Base-by-base conservation (phyloP, 1,140 invertebrate genomes). In the Trachymyrmex cornetzi region DNA sequence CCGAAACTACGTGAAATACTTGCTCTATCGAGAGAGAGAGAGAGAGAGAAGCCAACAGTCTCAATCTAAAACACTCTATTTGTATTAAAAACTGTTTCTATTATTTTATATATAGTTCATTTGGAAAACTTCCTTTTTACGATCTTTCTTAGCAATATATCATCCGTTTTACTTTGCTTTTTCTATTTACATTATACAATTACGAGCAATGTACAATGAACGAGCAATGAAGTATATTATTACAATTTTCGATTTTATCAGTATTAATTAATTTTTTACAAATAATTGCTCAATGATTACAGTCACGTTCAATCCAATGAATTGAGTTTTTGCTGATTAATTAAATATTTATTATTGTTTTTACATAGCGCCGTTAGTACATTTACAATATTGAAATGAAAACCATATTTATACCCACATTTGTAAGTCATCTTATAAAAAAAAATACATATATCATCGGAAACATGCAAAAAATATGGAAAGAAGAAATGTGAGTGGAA, bases 1-100 rank as follows among this genome's bases (percentile, higher is more conserved):
- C 72, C 27, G 69, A 74, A 88, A 88, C 84, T 74, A 80, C 50
- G 55, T 19, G 38, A 38, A 61, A 27, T 38, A 57, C 80, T 84
- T 14, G 55, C 38, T 27, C 44, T 63, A 75, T 84, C 69, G n/a
- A n/a, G n/a, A n/a, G n/a, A n/a, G n/a, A n/a, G n/a, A n/a, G n/a
- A n/a, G n/a, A n/a, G n/a, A n/a, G n/a, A n/a, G 55, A 75, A 75
- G 3, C 24, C 38, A 48, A 55, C 48, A 38, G 30, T 44, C 80
- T 63, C n/a, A 48, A 22, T 27, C 3, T 27, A 44, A 48, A 57
- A 24, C n/a, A 19, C 22, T 6, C n/a, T 24, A 38, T 84, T 84
- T 61, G 55, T 57, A 48, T 74, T 24, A 19, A 69, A 16, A 71
- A 57, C n/a, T 71, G 27, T 27, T 57, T 59, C 0, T 57, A 22